Evolutionary conservation across 2,888 invertebrate species (phyloP), one percentile per base, ranked within the genome.

Genomic region (Seira sanloemensis): DNA sequence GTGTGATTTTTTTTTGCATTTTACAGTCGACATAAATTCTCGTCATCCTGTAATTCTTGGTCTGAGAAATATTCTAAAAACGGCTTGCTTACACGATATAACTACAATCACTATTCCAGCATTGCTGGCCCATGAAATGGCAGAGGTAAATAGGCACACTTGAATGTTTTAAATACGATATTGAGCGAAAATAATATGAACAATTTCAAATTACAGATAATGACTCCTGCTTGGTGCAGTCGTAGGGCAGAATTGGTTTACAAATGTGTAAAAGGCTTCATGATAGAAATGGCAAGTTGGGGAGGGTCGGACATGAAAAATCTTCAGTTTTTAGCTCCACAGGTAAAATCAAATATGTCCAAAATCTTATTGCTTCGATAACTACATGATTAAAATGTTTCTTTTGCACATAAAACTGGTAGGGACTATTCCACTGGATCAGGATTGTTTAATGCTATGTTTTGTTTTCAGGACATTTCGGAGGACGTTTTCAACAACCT

Each of bases 181-280:
- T n/a, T n/a, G n/a, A n/a, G n/a, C n/a, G n/a, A n/a, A n/a, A n/a
- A n/a, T n/a, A n/a, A n/a, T n/a, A n/a, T n/a, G n/a, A n/a, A n/a
- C n/a, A n/a, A n/a, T n/a, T n/a, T n/a, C n/a, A n/a, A n/a, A n/a
- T 37, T 37, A 37, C 90, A 95, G 95, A 96, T 97, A 91, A 97
- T 98, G 97, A 98, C 98, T 0, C 95, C 97, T 75, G 94, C 95
- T 46, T 99, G 99, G 99, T 99, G 98, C 92, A 94, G 96, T 90
- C 96, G 97, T 90, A 93, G 99, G 90, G 98, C 99, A 0, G 99
- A 99, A 92, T 93, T 99, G 87, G 96, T 99, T 83, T 97, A 98
- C 90, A 99, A 99, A 92, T 99, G 99, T 92, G 97, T 98, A 75
- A 99, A 99, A 92, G 99, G 99, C 1, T 99, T 99, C 92, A 97